Evolutionary conservation across 2,113 vertebrate species (phyloP), one percentile per base, ranked within the genome.

Genomic region (Glaucomys volans): DNA sequence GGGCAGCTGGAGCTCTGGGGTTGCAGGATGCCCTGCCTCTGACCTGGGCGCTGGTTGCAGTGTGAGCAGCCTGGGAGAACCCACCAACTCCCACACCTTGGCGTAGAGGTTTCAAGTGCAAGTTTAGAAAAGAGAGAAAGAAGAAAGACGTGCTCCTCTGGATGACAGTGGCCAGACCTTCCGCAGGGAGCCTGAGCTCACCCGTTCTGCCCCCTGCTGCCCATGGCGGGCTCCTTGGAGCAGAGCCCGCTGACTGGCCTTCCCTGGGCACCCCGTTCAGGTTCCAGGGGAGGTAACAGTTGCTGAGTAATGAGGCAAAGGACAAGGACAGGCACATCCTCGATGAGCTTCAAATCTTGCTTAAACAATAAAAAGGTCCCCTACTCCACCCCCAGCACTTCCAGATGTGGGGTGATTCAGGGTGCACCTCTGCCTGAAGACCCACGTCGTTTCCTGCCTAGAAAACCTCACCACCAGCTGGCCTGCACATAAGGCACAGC

Each of bases 211-310:
- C 6, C 67, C 2, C 87, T 24, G 28, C 44, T 7, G 9, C 8
- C n/a, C 5, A 0, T 2, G 2, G 37, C 50, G 0, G 9, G 50
- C 6, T 0, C 22, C 0, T 37, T 0, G 2, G 26, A 26, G 42
- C 69, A 14, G 12, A 9, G 28, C 35, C 24, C 35, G 0, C 30
- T 9, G 7, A 47, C 7, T 47, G 44, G 44, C 44, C 1, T 4
- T 9, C 8, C 62, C n/a, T 42, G 3, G 4, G 5, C 0, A 4
- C 4, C 26, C 40, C 8, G n/a, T 5, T 26, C 35, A 28, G 42
- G 7, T n/a, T n/a, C 35, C 13, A 0, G 18, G n/a, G 28, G 5
- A 17, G 6, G 2, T 0, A 0, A 40, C 24, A 2, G 67, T 13
- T 0, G 24, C 50, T 44, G 9, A 44, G 44, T 37, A 5, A 2